Evolutionary conservation across 2,797 vertebrate genomes (phyloP).

Genomic region (Cyprinella venusta): DNA sequence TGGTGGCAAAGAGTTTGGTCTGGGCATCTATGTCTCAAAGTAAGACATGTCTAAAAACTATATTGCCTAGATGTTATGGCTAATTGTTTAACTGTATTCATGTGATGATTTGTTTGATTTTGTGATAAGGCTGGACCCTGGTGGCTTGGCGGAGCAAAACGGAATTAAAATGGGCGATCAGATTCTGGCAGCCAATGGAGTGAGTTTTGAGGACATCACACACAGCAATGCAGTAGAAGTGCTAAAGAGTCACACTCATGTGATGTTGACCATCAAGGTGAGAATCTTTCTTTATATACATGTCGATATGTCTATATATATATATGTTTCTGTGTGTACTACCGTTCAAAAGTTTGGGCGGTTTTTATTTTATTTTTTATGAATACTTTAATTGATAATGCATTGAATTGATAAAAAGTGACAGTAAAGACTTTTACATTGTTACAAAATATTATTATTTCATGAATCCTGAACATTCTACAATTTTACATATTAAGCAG

Average conservation of each 20-base stretch:
- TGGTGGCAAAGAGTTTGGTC: conserved; percentile 93
- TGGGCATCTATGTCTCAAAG: conserved; percentile 99
- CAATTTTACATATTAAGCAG: neutral
- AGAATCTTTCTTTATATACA: conserved; percentile 32
- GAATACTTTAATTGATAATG: neutral
- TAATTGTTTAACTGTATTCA: neutral
- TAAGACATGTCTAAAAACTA: conserved; percentile 66
- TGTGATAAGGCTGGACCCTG: conserved; percentile 86
- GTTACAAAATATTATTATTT: neutral
- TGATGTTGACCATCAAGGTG: conserved; percentile 97
- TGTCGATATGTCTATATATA: neutral
- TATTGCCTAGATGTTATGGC: neutral
- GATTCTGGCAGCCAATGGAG: conserved; percentile 95
- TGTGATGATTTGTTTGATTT: conserved; percentile 41
- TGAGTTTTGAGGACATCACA: conserved; percentile 95
- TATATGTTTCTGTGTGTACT: neutral
- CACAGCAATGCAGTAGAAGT: conserved; percentile 97
- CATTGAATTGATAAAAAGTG: neutral
- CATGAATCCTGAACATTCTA: neutral
- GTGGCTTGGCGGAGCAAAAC: conserved; percentile 91
- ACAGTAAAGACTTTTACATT: neutral
- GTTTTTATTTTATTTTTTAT: neutral
- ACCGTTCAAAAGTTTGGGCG: neutral
- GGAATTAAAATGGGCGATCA: conserved; percentile 98
- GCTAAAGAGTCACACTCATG: conserved; percentile 93